These are phyloP conservation scores for Ochropleura leucogaster DNA, from an alignment of 2,888 invertebrate species.

Conservation along the genomic window DNA sequence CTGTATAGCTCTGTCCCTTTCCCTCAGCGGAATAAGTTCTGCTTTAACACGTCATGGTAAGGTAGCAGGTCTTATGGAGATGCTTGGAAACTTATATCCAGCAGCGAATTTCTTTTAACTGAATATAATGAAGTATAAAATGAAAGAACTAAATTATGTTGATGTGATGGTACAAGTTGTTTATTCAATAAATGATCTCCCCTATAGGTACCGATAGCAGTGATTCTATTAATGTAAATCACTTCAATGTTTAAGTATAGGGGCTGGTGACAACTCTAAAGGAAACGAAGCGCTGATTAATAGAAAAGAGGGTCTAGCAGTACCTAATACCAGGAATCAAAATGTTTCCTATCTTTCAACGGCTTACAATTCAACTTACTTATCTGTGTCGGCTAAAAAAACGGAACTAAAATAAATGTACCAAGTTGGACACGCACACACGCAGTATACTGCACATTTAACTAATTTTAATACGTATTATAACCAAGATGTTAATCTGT, in stretches of 20 bases:
- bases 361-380: not conserved
- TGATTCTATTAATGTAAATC: conserved; percentile 25
- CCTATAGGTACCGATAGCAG: conserved; percentile 4
- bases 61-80: too few relatives aligned
- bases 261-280: conserved; percentile 30
- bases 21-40: too few relatives aligned
- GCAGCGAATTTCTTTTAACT: too few relatives aligned
- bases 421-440: too few relatives aligned
- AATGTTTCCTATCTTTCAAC: not conserved
- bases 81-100: not conserved
- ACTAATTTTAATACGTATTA: too few relatives aligned
- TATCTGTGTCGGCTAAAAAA: too few relatives aligned
- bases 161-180: conserved; percentile 4
- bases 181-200: conserved; percentile 41
- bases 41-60: too few relatives aligned
- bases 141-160: not conserved
- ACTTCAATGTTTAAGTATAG: conserved; percentile 29
- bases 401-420: too few relatives aligned
- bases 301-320: not conserved
- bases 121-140: not conserved
- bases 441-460: too few relatives aligned
- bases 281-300: conserved; percentile 13
- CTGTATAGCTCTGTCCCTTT: too few relatives aligned
- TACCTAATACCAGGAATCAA: too few relatives aligned
- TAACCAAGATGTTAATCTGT: too few relatives aligned